A percentile compares a stretch with the other conserved stretches of the same genome.
Conservation (phyloP, 2,797 vertebrate species). For the Gephyroberyx darwinii region DNA sequence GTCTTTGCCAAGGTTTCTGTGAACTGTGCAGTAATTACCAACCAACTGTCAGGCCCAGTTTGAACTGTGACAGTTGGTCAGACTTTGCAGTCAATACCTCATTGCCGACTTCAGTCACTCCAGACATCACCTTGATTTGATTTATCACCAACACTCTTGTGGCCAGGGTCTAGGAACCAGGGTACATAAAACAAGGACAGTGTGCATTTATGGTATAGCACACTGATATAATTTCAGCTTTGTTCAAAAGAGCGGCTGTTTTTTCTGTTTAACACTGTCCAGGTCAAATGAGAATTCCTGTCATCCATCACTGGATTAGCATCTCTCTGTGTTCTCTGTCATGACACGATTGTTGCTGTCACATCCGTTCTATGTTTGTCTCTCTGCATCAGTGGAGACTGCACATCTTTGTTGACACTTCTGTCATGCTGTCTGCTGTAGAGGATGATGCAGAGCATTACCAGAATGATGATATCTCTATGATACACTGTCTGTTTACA, state of each 20-base stretch:
- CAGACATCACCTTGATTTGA: conserved; percentile 59
- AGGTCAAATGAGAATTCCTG: background rate
- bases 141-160: conserved; percentile 26
- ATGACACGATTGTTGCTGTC: background rate
- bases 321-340: conserved; percentile 11
- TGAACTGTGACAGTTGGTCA: conserved; percentile 44
- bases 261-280: background rate
- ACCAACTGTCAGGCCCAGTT: conserved; percentile 51
- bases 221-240: too few relatives aligned
- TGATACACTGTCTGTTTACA: conserved; percentile 18
- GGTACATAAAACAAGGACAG: conserved; percentile 8
- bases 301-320: background rate
- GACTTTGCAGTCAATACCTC: conserved; percentile 59
- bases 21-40: conserved; percentile 52
- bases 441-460: conserved; percentile 15
- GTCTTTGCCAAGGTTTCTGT: conserved; percentile 37
- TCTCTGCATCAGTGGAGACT: conserved; percentile 14
- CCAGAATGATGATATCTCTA: conserved; percentile 32
- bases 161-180: conserved; percentile 25
- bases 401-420: conserved; percentile 10
- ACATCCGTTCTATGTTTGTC: conserved; percentile 2
- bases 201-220: too few relatives aligned
- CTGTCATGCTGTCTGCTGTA: conserved; percentile 19
- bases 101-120: conserved; percentile 59
- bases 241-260: background rate